A percentile compares a stretch with the other conserved stretches of the same genome.
phyloP scores from a whole-genome alignment of 2,888 invertebrate genomes.

The Ditula angustiorana region DNA sequence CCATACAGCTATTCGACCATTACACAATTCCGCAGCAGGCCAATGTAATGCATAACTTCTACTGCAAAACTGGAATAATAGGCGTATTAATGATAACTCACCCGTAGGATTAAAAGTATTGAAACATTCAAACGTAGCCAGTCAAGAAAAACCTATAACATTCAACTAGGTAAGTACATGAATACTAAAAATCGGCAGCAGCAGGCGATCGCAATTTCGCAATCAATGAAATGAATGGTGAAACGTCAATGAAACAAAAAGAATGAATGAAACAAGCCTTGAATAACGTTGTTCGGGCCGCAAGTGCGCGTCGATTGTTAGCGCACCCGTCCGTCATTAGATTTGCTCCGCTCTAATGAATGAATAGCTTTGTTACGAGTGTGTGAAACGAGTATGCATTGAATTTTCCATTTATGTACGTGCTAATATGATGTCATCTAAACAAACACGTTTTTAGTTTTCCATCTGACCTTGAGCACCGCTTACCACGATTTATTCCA shows the following conservation, averaged over 20 bases:
- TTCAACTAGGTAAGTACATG: background rate
- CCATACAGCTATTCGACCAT: too few species aligned
- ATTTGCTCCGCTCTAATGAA: constrained; percentile 36
- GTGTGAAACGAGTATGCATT: constrained; percentile 25
- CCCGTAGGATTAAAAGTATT: too few species aligned
- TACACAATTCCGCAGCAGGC: too few species aligned
- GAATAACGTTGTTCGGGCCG: constrained; percentile 47
- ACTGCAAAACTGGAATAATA: too few species aligned
- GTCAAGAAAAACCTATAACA: constrained; percentile 2
- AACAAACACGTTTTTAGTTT: constrained; percentile 18
- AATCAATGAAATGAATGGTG: constrained; percentile 50
- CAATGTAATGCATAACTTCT: too few species aligned
- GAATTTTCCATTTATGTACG: constrained; percentile 24
- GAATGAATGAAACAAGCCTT: constrained; percentile 58
- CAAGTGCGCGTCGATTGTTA: constrained; percentile 42
- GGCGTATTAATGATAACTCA: too few species aligned
- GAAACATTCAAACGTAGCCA: background rate
- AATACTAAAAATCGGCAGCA: constrained; percentile 13
- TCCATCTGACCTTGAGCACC: constrained; percentile 22
- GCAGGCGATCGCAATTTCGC: constrained; percentile 8
- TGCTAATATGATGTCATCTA: constrained; percentile 22
- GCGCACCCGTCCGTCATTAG: constrained; percentile 17
- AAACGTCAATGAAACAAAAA: constrained; percentile 58
- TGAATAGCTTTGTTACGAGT: constrained; percentile 25
- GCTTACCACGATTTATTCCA: constrained; percentile 17